Evolutionary conservation across 2,888 invertebrate species (phyloP).

Genomic region (Fragum fragum): DNA sequence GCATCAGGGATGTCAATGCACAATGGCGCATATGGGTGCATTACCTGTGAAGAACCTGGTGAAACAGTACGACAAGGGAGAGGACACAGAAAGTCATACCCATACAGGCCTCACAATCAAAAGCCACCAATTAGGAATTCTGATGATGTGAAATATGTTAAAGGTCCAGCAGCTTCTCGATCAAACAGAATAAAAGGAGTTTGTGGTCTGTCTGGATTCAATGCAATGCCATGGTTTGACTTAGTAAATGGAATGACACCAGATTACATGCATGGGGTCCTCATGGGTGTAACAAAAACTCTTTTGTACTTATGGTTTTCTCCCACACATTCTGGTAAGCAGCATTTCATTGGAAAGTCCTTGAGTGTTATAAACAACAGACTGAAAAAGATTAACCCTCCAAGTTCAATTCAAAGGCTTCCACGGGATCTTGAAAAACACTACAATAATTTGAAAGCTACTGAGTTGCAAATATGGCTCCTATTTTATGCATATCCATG

Average conservation of each 20-base stretch:
- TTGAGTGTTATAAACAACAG: slow-evolving; percentile 50
- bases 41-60: slow-evolving; percentile 45
- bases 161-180: slow-evolving; percentile 24
- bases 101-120: background rate
- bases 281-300: slow-evolving; percentile 57
- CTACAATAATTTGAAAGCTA: slow-evolving; percentile 68
- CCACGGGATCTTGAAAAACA: slow-evolving; percentile 53
- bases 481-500: slow-evolving; percentile 60
- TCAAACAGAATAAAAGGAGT: slow-evolving; percentile 37
- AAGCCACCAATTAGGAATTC: background rate
- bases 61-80: slow-evolving; percentile 13
- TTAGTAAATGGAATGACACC: slow-evolving; percentile 42
- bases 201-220: slow-evolving; percentile 33
- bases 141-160: too few relatives aligned
- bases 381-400: slow-evolving; percentile 54
- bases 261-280: slow-evolving; percentile 69
- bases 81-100: background rate
- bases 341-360: slow-evolving; percentile 24
- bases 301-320: slow-evolving; percentile 53
- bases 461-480: slow-evolving; percentile 63
- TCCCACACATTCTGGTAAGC: slow-evolving; percentile 12
- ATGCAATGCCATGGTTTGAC: slow-evolving; percentile 32
- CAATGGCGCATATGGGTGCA: slow-evolving; percentile 57
- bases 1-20: slow-evolving; percentile 52
- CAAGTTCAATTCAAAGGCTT: slow-evolving; percentile 48